Base-by-base conservation (phyloP, 2,113 vertebrate genomes). In the Henicopernis longicauda region DNA sequence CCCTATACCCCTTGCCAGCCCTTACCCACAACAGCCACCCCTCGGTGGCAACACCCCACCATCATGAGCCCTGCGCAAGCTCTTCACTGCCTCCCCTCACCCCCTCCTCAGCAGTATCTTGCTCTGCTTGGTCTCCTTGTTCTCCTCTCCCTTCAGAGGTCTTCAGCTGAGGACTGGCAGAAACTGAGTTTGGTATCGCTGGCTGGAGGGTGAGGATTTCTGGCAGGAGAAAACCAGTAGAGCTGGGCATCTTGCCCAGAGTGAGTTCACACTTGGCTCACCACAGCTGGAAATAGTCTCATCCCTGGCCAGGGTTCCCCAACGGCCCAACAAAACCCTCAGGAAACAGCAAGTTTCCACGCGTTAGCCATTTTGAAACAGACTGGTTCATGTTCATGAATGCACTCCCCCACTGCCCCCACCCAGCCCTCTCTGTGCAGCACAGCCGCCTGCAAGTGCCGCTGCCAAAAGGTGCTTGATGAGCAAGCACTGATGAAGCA, bases 191-290 rank as follows among this genome's bases (percentile, higher is more conserved):
- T 95, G 92, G 82, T 90, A 91, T 85, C 32, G 0, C 84, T 69
- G 91, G 92, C 76, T 61, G 26, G 23, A 82, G 89, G 85, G 93
- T 1, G 12, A 96, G 50, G 67, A 89, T 93, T 93, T 96, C 83
- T 96, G 93, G 84, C 89, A 92, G 55, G 36, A 77, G 57, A 88
- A 74, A 94, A 80, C 38, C 89, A 88, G 81, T 17, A 22, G 80
- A 96, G 89, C 80, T 94, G 93, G 97, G 91, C 93, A 89, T 52
- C 49, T 34, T 89, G 92, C 95, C 94, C 88, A 65, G 91, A 93
- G 70, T 96, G 95, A 97, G 91, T 94, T 97, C 90, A 96, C 84
- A 96, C 52, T 96, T 96, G 95, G 95, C 95, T 96, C 82, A 80
- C 89, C 91, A 95, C 95, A 93, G 89, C 95, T 96, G 89, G 89